Evolutionary conservation across 2,888 invertebrate genomes (phyloP), one percentile per base, ranked within the genome.

Genomic region (Eupithecia inturbata): DNA sequence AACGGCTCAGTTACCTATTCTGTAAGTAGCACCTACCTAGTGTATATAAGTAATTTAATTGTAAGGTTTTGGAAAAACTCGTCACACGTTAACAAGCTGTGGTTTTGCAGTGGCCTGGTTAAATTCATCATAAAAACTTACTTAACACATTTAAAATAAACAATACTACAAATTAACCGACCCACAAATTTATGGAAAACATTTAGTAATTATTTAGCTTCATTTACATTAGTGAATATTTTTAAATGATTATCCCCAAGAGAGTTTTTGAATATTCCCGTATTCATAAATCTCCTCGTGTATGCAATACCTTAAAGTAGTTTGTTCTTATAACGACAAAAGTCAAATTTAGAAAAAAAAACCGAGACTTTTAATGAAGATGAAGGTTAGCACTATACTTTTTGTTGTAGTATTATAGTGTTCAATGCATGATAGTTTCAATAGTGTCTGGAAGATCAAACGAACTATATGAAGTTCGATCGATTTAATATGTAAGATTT

Each of bases 61-160:
- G 31, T 62, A 62, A 60, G 60, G 60, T 60, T 60, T 28, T 60
- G 28, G 14, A 60, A 60, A 16, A 62, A 62, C 62, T 62, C 6
- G 3, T 62, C 31, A 31, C 31, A 62, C 19, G 9, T 19, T 62
- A 31, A 31, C 19, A 73, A 70, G 68, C 68, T 74, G 68, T 71
- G 67, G 66, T 57, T 62, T 70, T n/a, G 57, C 26, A n/a, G 5
- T 28, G 28, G 45, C 28, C 26, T 28, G 22, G 26, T 60, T 49
- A 22, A 53, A 53, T 3, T 53, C 49, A 49, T 22, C 53, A 53
- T n/a, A 49, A 49, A 45, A 45, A 22, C 53, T 53, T 53, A 3
- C 22, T 10, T 49, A n/a, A 49, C 9, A 49, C 22, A 22, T 49
- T 49, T 22, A n/a, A n/a, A 45, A 7, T 49, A n/a, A 49, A 49